A percentile compares a stretch with the other conserved stretches of the same genome.
These are phyloP conservation scores for Caradrina clavipalpis DNA, from an alignment of 2,888 invertebrate species.

Conservation along the genomic window DNA sequence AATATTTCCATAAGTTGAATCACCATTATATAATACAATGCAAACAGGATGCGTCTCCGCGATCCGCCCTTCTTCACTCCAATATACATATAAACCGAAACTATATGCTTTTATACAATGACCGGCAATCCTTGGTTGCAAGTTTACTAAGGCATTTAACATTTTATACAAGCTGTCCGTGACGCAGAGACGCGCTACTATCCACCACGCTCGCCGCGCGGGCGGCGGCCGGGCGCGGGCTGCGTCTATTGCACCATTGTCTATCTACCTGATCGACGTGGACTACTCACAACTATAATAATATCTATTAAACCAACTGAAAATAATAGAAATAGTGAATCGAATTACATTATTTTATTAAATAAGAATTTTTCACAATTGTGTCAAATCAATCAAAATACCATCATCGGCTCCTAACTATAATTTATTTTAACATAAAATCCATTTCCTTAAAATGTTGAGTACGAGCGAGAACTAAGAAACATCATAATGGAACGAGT, in stretches of 20 bases:
- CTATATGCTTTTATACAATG: slow-evolving; percentile 69
- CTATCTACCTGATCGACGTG: not conserved
- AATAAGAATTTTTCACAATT: slow-evolving; percentile 56
- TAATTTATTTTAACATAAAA: slow-evolving; percentile 52
- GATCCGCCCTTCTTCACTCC: slow-evolving; percentile 56
- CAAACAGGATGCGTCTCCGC: slow-evolving; percentile 59
- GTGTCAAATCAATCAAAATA: slow-evolving; percentile 52
- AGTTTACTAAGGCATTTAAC: slow-evolving; percentile 73
- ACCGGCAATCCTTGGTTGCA: slow-evolving; percentile 42
- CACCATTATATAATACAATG: slow-evolving; percentile 82
- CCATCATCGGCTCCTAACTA: slow-evolving; percentile 40
- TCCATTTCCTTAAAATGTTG: slow-evolving; percentile 36
- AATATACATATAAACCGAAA: slow-evolving; percentile 75
- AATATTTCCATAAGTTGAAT: slow-evolving; percentile 84
- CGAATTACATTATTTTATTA: slow-evolving; percentile 43
- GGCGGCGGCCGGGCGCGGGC: not conserved
- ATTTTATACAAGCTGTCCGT: slow-evolving; percentile 74
- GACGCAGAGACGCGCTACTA: not conserved
- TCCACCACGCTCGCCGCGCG: not conserved
- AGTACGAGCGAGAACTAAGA: slow-evolving; percentile 51
- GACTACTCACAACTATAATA: slow-evolving; percentile 20
- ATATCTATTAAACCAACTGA: slow-evolving; percentile 43
- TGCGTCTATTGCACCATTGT: not conserved
- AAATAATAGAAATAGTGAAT: slow-evolving; percentile 51
- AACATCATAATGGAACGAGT: slow-evolving; percentile 23